phyloP scores from a whole-genome alignment of 2,797 vertebrate genomes.

The Catharus ustulatus region DNA sequence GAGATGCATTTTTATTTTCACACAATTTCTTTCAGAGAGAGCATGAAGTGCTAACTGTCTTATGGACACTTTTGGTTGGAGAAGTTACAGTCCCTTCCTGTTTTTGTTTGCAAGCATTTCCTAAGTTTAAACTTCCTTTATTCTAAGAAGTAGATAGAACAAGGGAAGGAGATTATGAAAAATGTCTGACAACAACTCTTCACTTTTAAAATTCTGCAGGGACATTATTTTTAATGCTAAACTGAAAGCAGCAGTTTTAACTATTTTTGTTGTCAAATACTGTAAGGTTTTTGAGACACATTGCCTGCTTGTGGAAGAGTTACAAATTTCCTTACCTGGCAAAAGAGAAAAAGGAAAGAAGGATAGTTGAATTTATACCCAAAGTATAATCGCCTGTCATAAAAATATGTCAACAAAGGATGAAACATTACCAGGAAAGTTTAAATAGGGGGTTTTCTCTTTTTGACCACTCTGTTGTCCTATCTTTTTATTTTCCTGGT shows the following conservation, averaged over 20 bases:
- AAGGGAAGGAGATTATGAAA: neutral
- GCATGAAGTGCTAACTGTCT: neutral
- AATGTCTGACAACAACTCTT: neutral
- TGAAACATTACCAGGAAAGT: neutral
- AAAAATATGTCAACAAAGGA: neutral
- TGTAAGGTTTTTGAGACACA: neutral
- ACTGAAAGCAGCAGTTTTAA: neutral
- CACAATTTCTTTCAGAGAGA: neutral
- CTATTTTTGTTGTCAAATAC: neutral
- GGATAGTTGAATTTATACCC: neutral
- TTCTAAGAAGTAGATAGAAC: neutral
- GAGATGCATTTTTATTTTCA: neutral
- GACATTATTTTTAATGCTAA: neutral
- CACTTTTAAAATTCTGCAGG: neutral
- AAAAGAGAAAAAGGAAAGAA: neutral
- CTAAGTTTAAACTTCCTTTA: slow-evolving; percentile 13
- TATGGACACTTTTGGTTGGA: neutral
- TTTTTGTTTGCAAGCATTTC: neutral
- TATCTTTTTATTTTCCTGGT: neutral
- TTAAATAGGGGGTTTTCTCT: neutral
- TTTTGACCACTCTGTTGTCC: neutral
- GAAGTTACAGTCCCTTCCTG: neutral
- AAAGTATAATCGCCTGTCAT: neutral
- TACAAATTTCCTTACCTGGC: neutral
- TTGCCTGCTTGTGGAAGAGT: neutral